Conservation (phyloP, 2,113 vertebrate species). For the Ptilonorhynchus violaceus region DNA sequence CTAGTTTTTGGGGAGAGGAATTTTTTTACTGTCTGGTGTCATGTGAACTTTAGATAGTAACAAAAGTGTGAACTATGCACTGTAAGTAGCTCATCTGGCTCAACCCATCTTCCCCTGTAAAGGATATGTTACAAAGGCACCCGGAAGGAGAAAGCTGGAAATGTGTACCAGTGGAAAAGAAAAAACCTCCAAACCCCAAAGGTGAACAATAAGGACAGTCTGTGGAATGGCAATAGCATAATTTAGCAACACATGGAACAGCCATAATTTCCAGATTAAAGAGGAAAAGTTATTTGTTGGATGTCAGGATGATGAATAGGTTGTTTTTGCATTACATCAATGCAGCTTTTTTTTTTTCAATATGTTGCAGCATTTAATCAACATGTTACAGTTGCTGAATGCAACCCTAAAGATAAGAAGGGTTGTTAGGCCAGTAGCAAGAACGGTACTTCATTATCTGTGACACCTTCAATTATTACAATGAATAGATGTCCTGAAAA, state of each 20-base stretch:
- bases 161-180: background rate
- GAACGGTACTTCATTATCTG: background rate
- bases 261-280: background rate
- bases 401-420: background rate
- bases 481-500: background rate
- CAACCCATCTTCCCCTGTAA: background rate
- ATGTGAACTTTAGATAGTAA: background rate
- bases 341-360: background rate
- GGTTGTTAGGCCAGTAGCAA: background rate
- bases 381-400: background rate
- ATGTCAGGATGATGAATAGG: conserved; percentile 44
- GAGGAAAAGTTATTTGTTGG: conserved; percentile 6
- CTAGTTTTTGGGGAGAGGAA: background rate
- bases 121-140: background rate
- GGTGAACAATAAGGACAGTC: background rate
- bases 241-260: background rate
- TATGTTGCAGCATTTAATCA: conserved; percentile 5
- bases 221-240: background rate
- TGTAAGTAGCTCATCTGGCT: background rate
- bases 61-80: background rate
- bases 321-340: conserved; percentile 16
- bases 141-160: background rate
- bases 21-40: background rate
- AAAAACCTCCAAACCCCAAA: background rate
- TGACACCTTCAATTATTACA: background rate